phyloP scores from a whole-genome alignment of 2,888 invertebrate genomes.

The Lasioglossum oenotherae region DNA sequence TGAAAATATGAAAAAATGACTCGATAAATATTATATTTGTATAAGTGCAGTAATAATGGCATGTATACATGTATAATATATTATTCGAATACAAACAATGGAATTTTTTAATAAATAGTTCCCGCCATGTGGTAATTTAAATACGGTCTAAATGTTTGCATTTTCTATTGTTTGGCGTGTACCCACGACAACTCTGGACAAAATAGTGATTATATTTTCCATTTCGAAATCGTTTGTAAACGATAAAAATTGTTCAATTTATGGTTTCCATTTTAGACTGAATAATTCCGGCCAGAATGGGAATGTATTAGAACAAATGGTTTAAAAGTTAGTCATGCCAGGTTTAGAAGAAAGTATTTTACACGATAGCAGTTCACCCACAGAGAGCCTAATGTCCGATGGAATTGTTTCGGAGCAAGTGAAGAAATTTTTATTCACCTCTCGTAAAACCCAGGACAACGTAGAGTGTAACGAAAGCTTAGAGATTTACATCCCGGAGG shows the following conservation, averaged over 20 bases:
- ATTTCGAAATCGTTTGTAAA: constrained; percentile 19
- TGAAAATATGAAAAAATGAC: not conserved
- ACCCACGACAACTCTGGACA: constrained; percentile 66
- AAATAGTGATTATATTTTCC: constrained; percentile 59
- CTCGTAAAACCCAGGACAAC: constrained; percentile 85
- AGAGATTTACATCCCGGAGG: constrained; percentile 93
- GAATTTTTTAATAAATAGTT: not conserved
- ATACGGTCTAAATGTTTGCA: constrained; percentile 26
- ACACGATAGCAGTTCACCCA: constrained; percentile 79
- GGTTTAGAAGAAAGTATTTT: constrained; percentile 82
- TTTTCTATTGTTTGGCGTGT: constrained; percentile 31
- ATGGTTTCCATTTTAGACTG: constrained; percentile 31
- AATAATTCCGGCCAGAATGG: constrained; percentile 69
- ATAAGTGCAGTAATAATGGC: not conserved
- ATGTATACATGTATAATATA: no score
- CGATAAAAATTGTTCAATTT: constrained; percentile 13
- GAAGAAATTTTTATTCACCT: constrained; percentile 93
- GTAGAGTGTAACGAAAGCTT: constrained; percentile 88
- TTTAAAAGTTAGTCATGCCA: constrained; percentile 78
- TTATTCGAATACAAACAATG: not conserved
- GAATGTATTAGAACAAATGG: constrained; percentile 65
- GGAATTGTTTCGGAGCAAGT: constrained; percentile 88
- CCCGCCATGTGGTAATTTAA: constrained; percentile 48
- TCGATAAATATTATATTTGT: not conserved
- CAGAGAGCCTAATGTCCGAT: constrained; percentile 87